phyloP scores from a whole-genome alignment of 2,888 invertebrate species.

The Bombylius major region DNA sequence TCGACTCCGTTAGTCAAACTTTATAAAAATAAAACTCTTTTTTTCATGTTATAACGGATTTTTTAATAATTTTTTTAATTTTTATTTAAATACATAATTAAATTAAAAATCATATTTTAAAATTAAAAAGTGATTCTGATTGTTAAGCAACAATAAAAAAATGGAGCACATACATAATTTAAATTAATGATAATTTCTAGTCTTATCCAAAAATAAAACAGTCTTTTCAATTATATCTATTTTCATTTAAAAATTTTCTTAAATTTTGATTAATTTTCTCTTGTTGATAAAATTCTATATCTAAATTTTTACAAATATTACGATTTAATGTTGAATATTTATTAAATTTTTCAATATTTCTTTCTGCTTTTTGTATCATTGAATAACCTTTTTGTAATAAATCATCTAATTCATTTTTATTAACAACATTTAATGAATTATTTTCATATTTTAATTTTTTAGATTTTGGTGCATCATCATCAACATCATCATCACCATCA shows the following conservation, averaged over 20 bases:
- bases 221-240: neutral
- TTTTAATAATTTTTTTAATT: no score
- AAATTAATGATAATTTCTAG: no score
- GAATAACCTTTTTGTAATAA: constrained; percentile 8
- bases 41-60: no score
- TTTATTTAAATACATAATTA: no score
- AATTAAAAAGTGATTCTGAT: no score
- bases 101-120: no score
- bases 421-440: neutral
- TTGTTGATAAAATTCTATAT: constrained; percentile 10
- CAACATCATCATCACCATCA: constrained; percentile 2
- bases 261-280: constrained; percentile 3
- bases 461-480: neutral
- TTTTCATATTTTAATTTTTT: constrained; percentile 2
- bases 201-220: no score
- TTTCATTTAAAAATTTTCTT: neutral
- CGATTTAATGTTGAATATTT: constrained; percentile 4
- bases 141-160: no score
- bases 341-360: constrained; percentile 8
- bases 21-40: no score
- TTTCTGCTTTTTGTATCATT: constrained; percentile 9
- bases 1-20: no score
- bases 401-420: constrained; percentile 4
- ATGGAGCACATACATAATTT: no score
- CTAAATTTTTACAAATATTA: constrained; percentile 12